A percentile compares a stretch with the other conserved stretches of the same genome.
phyloP scores from a whole-genome alignment of 2,797 vertebrate genomes.

The Pitangus sulphuratus region DNA sequence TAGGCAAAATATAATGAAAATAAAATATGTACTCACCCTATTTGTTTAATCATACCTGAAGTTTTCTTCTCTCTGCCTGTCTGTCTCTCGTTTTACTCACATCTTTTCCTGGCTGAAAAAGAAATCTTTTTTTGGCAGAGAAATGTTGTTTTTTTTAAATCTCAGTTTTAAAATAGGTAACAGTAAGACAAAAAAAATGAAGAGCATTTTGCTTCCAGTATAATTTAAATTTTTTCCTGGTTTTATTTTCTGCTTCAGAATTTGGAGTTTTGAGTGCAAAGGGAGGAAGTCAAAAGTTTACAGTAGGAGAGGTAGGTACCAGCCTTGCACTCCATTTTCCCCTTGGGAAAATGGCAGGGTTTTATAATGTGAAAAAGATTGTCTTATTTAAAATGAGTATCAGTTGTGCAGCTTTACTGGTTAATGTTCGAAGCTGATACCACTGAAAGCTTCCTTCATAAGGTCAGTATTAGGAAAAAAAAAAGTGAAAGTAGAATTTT shows the following conservation, averaged over 20 bases:
- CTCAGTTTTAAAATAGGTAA: not conserved
- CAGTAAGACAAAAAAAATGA: not conserved
- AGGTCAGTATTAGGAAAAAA: not conserved
- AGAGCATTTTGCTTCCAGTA: not conserved
- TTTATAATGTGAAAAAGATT: not conserved
- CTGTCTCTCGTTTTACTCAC: not conserved
- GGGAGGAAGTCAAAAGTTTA: not conserved
- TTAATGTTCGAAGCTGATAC: not conserved
- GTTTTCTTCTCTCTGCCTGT: not conserved
- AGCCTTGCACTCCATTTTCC: not conserved
- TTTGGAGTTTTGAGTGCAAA: not conserved
- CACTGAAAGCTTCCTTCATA: not conserved
- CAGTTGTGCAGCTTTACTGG: not conserved
- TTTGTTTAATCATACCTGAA: not conserved
- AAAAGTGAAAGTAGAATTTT: not conserved
- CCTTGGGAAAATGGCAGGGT: not conserved
- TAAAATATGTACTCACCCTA: not conserved
- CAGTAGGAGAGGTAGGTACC: not conserved
- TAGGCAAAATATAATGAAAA: not conserved
- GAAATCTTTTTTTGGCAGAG: not conserved
- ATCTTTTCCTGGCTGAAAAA: not conserved
- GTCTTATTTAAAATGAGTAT: not conserved
- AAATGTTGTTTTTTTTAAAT: not conserved
- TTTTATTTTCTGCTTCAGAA: not conserved
- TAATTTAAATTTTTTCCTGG: rapidly evolving